phyloP scores from a whole-genome alignment of 1,140 invertebrate genomes.

The Heliothis subflexa region DNA sequence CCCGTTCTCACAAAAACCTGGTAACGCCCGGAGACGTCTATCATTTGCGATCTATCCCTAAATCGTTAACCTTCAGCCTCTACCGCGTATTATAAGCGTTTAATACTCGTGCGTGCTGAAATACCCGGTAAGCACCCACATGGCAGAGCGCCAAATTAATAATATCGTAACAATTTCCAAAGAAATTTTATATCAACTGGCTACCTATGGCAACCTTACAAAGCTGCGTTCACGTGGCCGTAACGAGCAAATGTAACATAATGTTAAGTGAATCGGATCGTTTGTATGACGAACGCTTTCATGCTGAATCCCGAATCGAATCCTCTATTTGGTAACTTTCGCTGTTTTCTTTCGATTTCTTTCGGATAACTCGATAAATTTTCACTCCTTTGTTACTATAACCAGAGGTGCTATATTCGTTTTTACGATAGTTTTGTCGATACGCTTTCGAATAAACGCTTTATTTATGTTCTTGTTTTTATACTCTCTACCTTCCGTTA shows the following conservation, averaged over 20 bases:
- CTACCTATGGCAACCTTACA: background rate
- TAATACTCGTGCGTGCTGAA: background rate
- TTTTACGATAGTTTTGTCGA: constrained; percentile 31
- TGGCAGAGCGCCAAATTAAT: background rate
- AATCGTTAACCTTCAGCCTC: background rate
- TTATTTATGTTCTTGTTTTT: constrained; percentile 40
- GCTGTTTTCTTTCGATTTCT: constrained; percentile 35
- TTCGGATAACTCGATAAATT: constrained; percentile 33
- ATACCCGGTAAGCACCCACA: too few relatives aligned
- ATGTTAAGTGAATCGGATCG: constrained; percentile 29
- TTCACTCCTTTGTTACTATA: constrained; percentile 25
- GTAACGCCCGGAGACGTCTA: background rate
- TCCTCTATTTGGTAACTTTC: constrained; percentile 29
- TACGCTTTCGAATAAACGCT: constrained; percentile 32
- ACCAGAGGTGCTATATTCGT: constrained; percentile 17
- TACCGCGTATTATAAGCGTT: background rate
- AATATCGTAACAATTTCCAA: constrained; percentile 22
- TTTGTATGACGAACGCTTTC: constrained; percentile 26
- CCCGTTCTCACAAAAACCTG: background rate
- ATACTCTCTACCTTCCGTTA: constrained; percentile 23
- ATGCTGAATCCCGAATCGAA: constrained; percentile 2
- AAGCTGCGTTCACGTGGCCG: background rate
- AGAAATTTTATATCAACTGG: constrained; percentile 7
- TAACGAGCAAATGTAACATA: constrained; percentile 12
- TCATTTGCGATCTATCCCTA: constrained; percentile 6